Base-by-base conservation (phyloP, 2,888 invertebrate species). In the Pterostichus madidus region DNA sequence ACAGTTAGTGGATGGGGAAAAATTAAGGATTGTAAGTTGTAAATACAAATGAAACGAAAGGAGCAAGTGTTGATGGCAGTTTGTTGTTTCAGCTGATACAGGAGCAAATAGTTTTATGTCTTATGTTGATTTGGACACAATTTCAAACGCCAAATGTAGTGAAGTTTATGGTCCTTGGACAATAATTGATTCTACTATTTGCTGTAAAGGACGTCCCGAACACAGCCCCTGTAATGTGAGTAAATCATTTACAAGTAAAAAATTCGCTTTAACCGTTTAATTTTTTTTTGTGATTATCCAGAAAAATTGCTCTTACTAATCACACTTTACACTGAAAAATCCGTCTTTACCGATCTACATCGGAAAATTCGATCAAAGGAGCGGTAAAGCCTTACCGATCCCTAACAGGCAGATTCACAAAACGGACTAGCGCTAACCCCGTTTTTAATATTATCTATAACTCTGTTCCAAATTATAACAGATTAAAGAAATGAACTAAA, bases 161-260 rank as follows among this genome's bases (percentile, higher is more conserved):
- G 11, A 4, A 4, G 77, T 84, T 39, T 88, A 85, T 68, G 86
- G 86, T 11, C n/a, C 78, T 10, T n/a, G 84, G n/a, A n/a, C n/a
- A 44, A 83, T 88, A 17, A 83, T 79, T 10, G 8, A 59, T 49
- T 84, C 84, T 49, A 86, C 86, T 32, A 15, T 88, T 7, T 88
- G 88, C 85, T 84, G 84, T 52, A 80, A 75, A 56, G 86, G 86
- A 17, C 52, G 80, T 10, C 86, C 86, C 13, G 83, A 85, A 61
- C 85, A 86, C 77, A 86, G 87, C 84, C 87, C 87, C 39, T 88
- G 88, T 85, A 86, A 85, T 79, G 88, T 88, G 85, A 86, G 88
- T 85, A 64, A 39, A 73, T 71, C 5, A 64, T 44, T 73, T 10
- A 32, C 17, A 17, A 17, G n/a, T 13, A 64, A 32, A n/a, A n/a